Base-by-base conservation (phyloP, 2,113 vertebrate species). In the Leucoraja erinaceus region DNA sequence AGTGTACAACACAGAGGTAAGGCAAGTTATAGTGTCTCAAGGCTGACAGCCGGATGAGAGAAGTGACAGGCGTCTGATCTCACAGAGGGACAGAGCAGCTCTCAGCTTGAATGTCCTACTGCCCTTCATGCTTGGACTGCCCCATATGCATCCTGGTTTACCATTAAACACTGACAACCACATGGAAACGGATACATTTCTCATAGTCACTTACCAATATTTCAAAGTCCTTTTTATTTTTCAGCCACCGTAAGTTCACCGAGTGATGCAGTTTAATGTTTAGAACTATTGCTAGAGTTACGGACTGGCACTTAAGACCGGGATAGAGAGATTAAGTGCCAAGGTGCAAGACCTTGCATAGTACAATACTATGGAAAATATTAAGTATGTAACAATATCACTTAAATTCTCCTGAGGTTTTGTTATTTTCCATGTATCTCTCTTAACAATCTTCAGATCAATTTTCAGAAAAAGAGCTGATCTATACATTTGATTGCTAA, bases 51-150 rank as follows among this genome's bases (percentile, higher is more conserved):
- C 98, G 98, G 98, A 98, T 97, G 98, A 99, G 98, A 97, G 98
- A 99, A 98, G 98, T 99, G 98, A 98, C 98, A 99, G 98, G 97
- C 98, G 98, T 98, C 98, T 99, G 98, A 99, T 98, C 97, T 97
- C 98, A 97, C 97, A 96, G 97, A 97, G 96, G 97, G 95, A 96
- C 96, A 96, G 95, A 96, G 95, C 96, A 96, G 96, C 96, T 97
- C 97, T 97, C 96, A 96, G 96, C 96, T 95, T 84, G 95, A 97
- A 96, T 97, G 96, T 98, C 97, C 97, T 95, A 96, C 97, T 99
- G 98, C 98, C 98, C 98, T 99, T 99, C 99, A 99, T 97, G 98
- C 97, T 97, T 98, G 98, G 98, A 95, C 96, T 98, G 96, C 96
- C 98, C 98, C 98, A 98, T 98, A 98, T 98, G 98, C 98, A 98